Evolutionary conservation across 1,140 invertebrate genomes (phyloP), one percentile per base, ranked within the genome.

Genomic region (Euwallacea fornicatus): DNA sequence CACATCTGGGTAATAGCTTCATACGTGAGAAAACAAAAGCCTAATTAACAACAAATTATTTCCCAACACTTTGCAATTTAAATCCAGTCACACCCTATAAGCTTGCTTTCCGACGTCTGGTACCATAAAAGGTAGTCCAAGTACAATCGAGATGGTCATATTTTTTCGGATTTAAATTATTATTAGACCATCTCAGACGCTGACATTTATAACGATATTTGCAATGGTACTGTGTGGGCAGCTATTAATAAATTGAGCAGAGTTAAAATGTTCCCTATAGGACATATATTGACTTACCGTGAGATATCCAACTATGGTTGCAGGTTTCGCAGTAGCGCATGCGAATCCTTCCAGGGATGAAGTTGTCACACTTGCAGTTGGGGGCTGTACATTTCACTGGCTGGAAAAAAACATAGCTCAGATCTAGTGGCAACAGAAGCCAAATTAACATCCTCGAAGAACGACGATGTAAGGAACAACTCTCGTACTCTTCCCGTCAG

Each of bases 291-390:
- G 47, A 73, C 90, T 90, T 82, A 92, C 90, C 90, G 81, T 92
- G 91, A 67, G 88, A 87, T 58, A 92, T 90, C 90, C 90, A 92
- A 63, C 90, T 90, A 79, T 92, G 91, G 74, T 87, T 88, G 78
- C 91, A 92, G 54, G 86, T 87, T 73, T 90, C 88, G 83, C 91
- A 92, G 76, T 86, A 88, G 13, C 91, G 86, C 41, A 92, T 84
- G 76, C 88, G 86, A 59, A 85, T 79, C 79, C 90, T 91, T 47
- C 89, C 88, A 9, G 90, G 90, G n/a, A 87, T 85, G 81, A 92
- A 92, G 72, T 89, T 90, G 59, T 91, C 90, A 79, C 91, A 92
- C 59, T 84, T 81, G 77, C 91, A 92, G 72, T 85, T 88, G 46
- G 85, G 88, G 6, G 89, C 83, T 6, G 91, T 92, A 78, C 91